Conservation (phyloP, 2,113 vertebrate species). For the Lepus timidus region DNA sequence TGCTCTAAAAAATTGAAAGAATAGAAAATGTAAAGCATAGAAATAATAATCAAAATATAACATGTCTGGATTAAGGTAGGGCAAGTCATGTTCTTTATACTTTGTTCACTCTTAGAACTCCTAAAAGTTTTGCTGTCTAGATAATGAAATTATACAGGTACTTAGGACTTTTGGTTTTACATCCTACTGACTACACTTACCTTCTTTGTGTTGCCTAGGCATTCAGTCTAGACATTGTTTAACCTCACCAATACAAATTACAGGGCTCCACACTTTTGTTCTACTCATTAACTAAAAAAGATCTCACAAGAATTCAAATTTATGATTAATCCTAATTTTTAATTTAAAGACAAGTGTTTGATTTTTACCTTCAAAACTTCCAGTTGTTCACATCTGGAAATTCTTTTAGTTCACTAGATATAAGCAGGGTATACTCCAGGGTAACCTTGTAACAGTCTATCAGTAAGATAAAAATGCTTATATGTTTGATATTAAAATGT, state of each 20-base stretch:
- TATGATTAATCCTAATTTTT: slow-evolving; percentile 43
- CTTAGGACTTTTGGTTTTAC: background rate
- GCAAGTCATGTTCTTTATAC: background rate
- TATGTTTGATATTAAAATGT: slow-evolving; percentile 50
- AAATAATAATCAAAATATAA: background rate
- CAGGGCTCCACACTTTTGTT: background rate
- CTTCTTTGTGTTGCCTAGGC: background rate
- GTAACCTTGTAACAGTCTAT: slow-evolving; percentile 56
- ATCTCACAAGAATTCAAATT: slow-evolving; percentile 5
- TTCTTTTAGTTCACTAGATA: slow-evolving; percentile 39
- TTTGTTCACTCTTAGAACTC: background rate
- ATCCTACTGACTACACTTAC: background rate
- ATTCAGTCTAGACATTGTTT: background rate
- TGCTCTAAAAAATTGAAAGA: slow-evolving; percentile 5
- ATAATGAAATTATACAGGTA: background rate
- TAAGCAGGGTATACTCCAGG: slow-evolving; percentile 1
- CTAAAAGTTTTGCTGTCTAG: background rate
- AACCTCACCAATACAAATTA: background rate
- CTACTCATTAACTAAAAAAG: background rate
- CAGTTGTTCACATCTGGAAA: slow-evolving; percentile 27
- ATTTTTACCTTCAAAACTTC: slow-evolving; percentile 41
- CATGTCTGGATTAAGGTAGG: background rate
- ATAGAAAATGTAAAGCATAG: background rate
- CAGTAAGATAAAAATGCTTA: slow-evolving; percentile 30
- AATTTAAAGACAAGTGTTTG: slow-evolving; percentile 16